Evolutionary conservation across 2,888 invertebrate species (phyloP).

Genomic region (Gastracanthus pulcherrimus): DNA sequence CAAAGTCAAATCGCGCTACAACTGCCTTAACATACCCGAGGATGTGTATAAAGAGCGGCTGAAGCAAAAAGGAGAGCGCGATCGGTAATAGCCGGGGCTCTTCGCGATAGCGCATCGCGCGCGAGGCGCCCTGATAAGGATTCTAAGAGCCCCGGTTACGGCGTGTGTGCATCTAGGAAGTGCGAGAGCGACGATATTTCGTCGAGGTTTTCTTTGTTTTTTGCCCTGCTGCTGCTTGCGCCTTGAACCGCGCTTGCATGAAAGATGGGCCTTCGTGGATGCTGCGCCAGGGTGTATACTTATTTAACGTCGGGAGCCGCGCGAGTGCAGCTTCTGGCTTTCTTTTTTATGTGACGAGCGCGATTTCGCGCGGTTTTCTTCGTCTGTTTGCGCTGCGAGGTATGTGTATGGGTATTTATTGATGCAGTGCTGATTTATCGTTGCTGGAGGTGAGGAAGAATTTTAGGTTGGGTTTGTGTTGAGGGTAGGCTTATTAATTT

Average conservation of each 20-base stretch:
- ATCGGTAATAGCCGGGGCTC: slow-evolving; percentile 45
- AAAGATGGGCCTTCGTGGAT: slow-evolving; percentile 32
- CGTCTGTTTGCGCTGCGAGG: neutral
- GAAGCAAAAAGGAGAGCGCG: slow-evolving; percentile 22
- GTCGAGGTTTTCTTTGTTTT: neutral
- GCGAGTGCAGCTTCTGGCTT: neutral
- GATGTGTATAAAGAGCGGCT: slow-evolving; percentile 32
- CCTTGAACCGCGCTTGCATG: slow-evolving; percentile 8
- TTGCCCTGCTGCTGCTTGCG: neutral
- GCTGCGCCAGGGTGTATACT: slow-evolving; percentile 9
- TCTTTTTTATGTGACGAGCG: too few species aligned
- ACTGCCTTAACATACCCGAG: slow-evolving; percentile 41
- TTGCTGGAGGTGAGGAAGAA: neutral
- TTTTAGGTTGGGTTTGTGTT: neutral
- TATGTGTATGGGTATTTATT: slow-evolving; percentile 32
- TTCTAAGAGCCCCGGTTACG: neutral
- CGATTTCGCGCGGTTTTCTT: neutral
- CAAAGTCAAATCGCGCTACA: too few species aligned
- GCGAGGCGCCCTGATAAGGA: slow-evolving; percentile 48
- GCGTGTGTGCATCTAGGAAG: slow-evolving; percentile 37
- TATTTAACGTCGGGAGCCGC: slow-evolving; percentile 49
- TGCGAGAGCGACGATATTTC: slow-evolving; percentile 43
- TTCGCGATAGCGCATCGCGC: slow-evolving; percentile 50
- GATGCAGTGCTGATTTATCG: slow-evolving; percentile 16
- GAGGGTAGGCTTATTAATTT: neutral